phyloP scores from a whole-genome alignment of 2,797 vertebrate species.

The Meda fulgida region DNA sequence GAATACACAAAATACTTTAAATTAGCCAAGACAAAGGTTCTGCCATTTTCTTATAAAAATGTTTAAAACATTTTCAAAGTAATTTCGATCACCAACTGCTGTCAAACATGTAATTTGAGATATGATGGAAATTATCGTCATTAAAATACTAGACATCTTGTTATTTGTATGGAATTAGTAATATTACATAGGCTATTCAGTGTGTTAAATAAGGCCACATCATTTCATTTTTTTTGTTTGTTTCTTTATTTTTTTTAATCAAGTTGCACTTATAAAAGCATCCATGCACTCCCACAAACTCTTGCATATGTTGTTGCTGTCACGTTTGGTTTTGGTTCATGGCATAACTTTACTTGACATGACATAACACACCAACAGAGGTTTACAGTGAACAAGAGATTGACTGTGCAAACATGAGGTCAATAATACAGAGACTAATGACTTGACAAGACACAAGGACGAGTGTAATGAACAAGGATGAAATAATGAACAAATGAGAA shows the following conservation, averaged over 20 bases:
- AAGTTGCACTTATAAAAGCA: background rate
- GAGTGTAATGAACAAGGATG: too few species aligned
- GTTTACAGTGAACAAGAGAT: too few species aligned
- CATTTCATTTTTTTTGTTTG: background rate
- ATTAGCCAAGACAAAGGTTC: background rate
- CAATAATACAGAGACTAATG: too few species aligned
- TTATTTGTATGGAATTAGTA: background rate
- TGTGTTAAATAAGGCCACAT: background rate
- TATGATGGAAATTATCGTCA: background rate
- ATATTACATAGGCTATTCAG: background rate
- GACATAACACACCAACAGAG: too few species aligned
- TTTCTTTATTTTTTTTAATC: too few species aligned
- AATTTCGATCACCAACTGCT: background rate
- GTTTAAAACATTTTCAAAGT: background rate
- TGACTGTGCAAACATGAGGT: too few species aligned
- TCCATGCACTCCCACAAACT: background rate
- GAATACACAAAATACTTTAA: too few species aligned
- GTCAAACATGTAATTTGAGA: background rate
- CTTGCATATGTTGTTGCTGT: background rate
- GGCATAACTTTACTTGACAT: too few species aligned
- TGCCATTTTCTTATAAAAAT: background rate
- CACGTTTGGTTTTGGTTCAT: too few species aligned
- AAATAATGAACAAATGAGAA: too few species aligned
- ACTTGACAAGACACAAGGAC: too few species aligned
- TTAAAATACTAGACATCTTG: background rate